Percentiles rank a stretch among this genome's conserved stretches.
Conservation (phyloP, 2,888 invertebrate species). For the Papilio gigon region DNA sequence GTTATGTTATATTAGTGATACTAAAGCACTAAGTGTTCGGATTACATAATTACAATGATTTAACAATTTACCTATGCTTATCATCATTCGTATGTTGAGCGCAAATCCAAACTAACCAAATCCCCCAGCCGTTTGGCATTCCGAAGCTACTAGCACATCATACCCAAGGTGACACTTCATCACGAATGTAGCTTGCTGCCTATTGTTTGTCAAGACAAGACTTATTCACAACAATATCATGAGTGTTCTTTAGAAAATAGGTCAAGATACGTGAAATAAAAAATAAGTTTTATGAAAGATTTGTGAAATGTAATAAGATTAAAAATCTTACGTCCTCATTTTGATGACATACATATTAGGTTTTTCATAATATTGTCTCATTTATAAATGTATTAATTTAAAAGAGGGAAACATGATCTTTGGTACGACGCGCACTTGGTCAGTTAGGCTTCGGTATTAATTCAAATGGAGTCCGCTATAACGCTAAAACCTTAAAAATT, state of each 20-base stretch:
- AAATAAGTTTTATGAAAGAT: too few species aligned
- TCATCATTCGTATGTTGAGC: too few species aligned
- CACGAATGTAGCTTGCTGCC: conserved; percentile 8
- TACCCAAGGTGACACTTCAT: conserved; percentile 5
- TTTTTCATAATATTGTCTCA: neutral
- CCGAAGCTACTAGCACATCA: neutral
- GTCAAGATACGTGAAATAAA: conserved; percentile 22
- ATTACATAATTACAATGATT: neutral
- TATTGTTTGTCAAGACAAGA: conserved; percentile 30
- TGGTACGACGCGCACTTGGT: too few species aligned
- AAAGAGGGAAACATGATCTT: too few species aligned
- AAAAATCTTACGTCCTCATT: neutral
- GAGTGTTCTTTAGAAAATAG: conserved; percentile 33
- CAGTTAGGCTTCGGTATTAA: too few species aligned
- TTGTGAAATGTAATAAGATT: neutral
- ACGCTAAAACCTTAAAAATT: too few species aligned
- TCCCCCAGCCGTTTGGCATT: neutral
- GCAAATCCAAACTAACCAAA: too few species aligned
- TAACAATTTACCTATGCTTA: neutral
- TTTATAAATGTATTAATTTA: neutral
- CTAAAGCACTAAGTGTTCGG: neutral
- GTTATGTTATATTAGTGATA: neutral
- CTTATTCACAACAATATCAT: conserved; percentile 29
- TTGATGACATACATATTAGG: too few species aligned
- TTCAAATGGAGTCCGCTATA: too few species aligned